Evolutionary conservation across 2,888 invertebrate species (phyloP).

Genomic region (Stomorhina lunata): DNA sequence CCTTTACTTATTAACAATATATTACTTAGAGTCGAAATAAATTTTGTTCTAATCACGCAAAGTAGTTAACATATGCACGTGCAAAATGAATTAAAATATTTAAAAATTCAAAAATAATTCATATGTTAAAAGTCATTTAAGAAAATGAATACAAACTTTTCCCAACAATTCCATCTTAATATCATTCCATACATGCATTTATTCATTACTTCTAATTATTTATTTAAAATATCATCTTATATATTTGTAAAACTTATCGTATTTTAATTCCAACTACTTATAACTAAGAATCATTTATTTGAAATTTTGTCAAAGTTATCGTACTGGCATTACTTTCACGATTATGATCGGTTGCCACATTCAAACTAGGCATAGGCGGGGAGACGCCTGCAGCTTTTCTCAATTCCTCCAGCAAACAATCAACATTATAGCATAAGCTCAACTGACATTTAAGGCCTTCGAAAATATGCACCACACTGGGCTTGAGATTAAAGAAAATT

Average conservation of each 20-base stretch:
- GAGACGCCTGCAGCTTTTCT: not conserved
- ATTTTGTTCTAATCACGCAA: too few species aligned
- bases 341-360: conserved; percentile 2
- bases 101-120: too few species aligned
- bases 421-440: conserved; percentile 74
- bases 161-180: too few species aligned
- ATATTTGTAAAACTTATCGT: not conserved
- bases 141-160: too few species aligned
- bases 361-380: not conserved
- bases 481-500: conserved; percentile 91
- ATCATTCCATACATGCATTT: not conserved
- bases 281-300: conserved; percentile 10
- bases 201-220: not conserved
- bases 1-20: too few species aligned
- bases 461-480: conserved; percentile 89
- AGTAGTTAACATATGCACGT: too few species aligned
- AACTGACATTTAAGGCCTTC: conserved; percentile 82
- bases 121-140: too few species aligned
- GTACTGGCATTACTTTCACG: conserved; percentile 54
- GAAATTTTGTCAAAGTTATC: conserved; percentile 52
- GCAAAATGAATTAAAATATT: too few species aligned
- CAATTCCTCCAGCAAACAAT: conserved; percentile 68
- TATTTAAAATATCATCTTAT: not conserved
- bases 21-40: too few species aligned
- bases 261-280: not conserved